phyloP scores from a whole-genome alignment of 64 coral and sea anemone genomes.

The Pocillopora verrucosa region DNA sequence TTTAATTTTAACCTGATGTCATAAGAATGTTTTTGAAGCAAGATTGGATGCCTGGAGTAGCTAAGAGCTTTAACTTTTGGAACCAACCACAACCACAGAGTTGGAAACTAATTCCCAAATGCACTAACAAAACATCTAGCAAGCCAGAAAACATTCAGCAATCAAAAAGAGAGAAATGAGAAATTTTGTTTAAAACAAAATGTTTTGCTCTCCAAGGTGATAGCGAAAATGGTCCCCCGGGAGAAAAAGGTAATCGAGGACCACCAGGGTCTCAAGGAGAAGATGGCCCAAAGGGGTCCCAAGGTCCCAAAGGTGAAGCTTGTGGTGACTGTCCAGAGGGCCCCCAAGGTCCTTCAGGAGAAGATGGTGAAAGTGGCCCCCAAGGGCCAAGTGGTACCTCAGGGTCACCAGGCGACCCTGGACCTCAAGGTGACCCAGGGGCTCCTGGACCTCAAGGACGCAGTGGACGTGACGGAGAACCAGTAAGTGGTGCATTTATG shows the following conservation, averaged over 20 bases:
- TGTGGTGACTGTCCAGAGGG: slow-evolving; percentile 1
- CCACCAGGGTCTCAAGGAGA: slow-evolving; percentile 3
- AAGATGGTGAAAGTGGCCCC: slow-evolving; percentile 2
- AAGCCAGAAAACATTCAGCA: no score
- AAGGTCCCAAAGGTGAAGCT: slow-evolving; percentile 27
- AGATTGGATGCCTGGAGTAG: no score
- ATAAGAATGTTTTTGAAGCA: no score
- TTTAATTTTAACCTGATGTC: no score
- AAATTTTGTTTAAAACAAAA: neutral
- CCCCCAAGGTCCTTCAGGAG: slow-evolving; percentile 31
- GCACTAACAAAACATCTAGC: no score
- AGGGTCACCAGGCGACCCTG: slow-evolving; percentile 8
- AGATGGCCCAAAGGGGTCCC: neutral
- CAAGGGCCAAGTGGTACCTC: slow-evolving; percentile 14
- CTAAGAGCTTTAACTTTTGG: no score
- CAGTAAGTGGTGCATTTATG: neutral
- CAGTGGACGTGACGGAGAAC: slow-evolving; percentile 38
- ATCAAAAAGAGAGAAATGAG: no score
- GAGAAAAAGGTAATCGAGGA: slow-evolving; percentile 30
- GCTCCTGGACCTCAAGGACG: slow-evolving; percentile 5
- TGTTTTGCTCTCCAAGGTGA: neutral
- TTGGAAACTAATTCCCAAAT: no score
- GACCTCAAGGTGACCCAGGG: slow-evolving; percentile 17
- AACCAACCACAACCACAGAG: no score
- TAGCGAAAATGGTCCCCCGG: slow-evolving; percentile 25